A percentile compares a stretch with the other conserved stretches of the same genome.
These are phyloP conservation scores for Rhynchopsitta pachyrhyncha DNA, from an alignment of 2,113 vertebrate genomes.

Conservation along the genomic window DNA sequence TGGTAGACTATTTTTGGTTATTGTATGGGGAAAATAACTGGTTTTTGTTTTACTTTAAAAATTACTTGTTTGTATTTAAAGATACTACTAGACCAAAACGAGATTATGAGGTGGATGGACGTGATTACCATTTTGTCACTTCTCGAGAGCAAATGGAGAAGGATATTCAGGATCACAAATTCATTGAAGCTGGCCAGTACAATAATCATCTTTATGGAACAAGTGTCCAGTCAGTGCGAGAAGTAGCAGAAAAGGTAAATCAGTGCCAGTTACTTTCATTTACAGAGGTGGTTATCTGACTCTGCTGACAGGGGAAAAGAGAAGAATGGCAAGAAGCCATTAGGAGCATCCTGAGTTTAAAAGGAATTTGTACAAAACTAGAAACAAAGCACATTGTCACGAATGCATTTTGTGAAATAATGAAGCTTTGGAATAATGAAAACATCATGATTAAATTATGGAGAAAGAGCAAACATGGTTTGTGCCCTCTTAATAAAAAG, in stretches of 20 bases:
- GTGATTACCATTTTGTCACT: constrained; percentile 95
- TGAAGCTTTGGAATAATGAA: background rate
- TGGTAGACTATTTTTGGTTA: background rate
- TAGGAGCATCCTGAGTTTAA: background rate
- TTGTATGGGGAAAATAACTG: background rate
- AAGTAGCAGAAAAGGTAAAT: constrained; percentile 94
- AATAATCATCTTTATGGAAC: constrained; percentile 98
- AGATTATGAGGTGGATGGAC: constrained; percentile 94
- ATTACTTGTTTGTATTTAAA: constrained; percentile 66
- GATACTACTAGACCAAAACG: constrained; percentile 96
- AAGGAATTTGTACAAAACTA: background rate
- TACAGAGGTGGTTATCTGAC: background rate
- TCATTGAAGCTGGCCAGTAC: constrained; percentile 99
- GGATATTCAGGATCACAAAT: constrained; percentile 97
- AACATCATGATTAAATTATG: background rate
- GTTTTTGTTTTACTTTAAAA: background rate
- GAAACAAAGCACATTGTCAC: background rate
- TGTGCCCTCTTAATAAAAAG: background rate
- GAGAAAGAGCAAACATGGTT: background rate
- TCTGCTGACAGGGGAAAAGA: background rate
- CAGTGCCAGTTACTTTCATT: background rate
- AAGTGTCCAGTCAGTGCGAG: constrained; percentile 94
- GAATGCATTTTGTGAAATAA: background rate
- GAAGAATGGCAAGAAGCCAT: background rate
- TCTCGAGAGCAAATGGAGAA: constrained; percentile 98